These are phyloP conservation scores for Poeciliopsis turrubarensis DNA, from an alignment of 2,113 vertebrate species.

Conservation along the genomic window DNA sequence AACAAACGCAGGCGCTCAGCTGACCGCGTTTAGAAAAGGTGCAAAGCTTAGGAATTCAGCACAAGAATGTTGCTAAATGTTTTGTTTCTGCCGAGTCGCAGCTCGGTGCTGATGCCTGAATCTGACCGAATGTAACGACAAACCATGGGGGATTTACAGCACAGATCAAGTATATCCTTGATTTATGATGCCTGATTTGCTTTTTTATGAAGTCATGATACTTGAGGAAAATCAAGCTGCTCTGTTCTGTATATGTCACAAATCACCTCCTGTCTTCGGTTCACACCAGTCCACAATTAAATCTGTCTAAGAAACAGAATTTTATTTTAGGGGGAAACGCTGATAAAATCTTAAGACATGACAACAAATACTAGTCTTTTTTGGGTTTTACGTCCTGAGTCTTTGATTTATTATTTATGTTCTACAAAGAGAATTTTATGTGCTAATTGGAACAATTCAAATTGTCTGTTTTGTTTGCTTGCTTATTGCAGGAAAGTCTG, in stretches of 20 bases:
- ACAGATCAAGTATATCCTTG: neutral
- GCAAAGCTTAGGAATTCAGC: neutral
- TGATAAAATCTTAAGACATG: too few species aligned
- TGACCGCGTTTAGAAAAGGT: neutral
- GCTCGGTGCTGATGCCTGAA: neutral
- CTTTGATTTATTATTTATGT: neutral
- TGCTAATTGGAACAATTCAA: neutral
- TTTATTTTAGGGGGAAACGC: neutral
- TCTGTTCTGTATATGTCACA: neutral
- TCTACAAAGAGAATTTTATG: neutral
- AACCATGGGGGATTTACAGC: neutral
- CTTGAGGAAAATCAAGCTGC: too few species aligned
- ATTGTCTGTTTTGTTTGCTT: slow-evolving; percentile 10
- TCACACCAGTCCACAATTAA: neutral
- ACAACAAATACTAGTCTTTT: too few species aligned
- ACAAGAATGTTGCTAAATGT: neutral
- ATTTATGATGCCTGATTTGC: neutral
- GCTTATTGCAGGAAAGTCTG: slow-evolving; percentile 88
- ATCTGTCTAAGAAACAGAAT: neutral
- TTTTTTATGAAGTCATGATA: too few species aligned
- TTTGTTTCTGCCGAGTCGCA: neutral
- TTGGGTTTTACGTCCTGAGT: neutral
- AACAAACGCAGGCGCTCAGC: neutral
- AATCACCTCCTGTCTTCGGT: neutral
- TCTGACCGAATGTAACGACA: neutral